phyloP scores from a whole-genome alignment of 1,140 invertebrate species.

The Popillia japonica region DNA sequence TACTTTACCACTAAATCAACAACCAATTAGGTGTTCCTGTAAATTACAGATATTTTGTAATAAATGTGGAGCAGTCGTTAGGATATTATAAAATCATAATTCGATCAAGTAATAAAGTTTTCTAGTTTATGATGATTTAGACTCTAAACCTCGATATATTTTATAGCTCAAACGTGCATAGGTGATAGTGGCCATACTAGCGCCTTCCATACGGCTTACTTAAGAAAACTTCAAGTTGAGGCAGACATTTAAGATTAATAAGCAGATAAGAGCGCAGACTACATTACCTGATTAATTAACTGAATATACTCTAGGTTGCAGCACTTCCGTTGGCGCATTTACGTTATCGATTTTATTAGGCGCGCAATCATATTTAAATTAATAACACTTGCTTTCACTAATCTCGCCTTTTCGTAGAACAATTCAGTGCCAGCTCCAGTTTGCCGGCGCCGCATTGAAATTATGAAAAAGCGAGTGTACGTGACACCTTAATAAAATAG shows the following conservation, averaged over 20 bases:
- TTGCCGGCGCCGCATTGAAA: neutral
- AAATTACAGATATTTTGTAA: neutral
- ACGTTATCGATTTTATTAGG: neutral
- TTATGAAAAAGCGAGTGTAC: constrained; percentile 3
- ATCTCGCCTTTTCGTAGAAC: no score
- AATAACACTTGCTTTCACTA: neutral
- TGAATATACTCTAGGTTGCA: neutral
- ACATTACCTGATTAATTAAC: neutral
- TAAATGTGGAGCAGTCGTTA: no score
- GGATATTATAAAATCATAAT: no score
- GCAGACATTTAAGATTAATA: no score
- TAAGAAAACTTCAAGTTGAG: no score
- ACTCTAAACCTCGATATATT: no score
- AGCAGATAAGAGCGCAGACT: neutral
- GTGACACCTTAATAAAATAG: constrained; percentile 27
- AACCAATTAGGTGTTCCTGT: neutral
- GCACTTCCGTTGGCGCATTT: neutral
- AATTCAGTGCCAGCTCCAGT: neutral
- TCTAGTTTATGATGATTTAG: no score
- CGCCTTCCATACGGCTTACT: no score
- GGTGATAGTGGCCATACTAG: no score
- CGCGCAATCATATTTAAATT: neutral
- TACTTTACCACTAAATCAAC: constrained; percentile 13
- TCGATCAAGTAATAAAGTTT: no score
- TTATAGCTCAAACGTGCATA: no score